These are phyloP conservation scores for Apodemia zela DNA, from an alignment of 2,888 invertebrate genomes.

Conservation along the genomic window DNA sequence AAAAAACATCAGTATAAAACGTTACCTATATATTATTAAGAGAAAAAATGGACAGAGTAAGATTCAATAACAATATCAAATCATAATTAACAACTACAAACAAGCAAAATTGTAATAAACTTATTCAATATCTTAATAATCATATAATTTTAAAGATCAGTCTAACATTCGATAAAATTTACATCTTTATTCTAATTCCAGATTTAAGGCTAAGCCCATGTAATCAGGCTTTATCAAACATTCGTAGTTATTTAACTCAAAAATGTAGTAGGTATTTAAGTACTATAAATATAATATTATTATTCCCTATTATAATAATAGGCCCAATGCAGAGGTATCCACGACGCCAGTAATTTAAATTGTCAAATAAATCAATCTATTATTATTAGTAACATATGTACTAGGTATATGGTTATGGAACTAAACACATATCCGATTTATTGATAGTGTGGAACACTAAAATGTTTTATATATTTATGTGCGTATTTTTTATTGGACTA, in stretches of 20 bases:
- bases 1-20: conserved; percentile 62
- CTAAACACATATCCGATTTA: no score
- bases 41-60: conserved; percentile 67
- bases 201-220: conserved; percentile 58
- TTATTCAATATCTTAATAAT: conserved; percentile 60
- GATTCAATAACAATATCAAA: conserved; percentile 46
- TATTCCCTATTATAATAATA: not conserved
- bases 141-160: conserved; percentile 76
- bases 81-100: conserved; percentile 44
- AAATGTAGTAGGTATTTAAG: not conserved
- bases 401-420: no score
- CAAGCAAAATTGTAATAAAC: conserved; percentile 59
- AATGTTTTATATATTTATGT: no score
- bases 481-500: no score
- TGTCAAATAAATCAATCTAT: not conserved
- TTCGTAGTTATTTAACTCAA: conserved; percentile 22
- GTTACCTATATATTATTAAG: conserved; percentile 51
- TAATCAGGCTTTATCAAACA: conserved; percentile 33
- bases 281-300: not conserved
- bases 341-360: not conserved
- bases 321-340: not conserved
- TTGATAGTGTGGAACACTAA: no score
- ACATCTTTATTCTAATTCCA: conserved; percentile 54
- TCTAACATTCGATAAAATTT: conserved; percentile 78
- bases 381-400: no score